Base-by-base conservation (phyloP, 2,113 vertebrate genomes). In the Oreamnos americanus region DNA sequence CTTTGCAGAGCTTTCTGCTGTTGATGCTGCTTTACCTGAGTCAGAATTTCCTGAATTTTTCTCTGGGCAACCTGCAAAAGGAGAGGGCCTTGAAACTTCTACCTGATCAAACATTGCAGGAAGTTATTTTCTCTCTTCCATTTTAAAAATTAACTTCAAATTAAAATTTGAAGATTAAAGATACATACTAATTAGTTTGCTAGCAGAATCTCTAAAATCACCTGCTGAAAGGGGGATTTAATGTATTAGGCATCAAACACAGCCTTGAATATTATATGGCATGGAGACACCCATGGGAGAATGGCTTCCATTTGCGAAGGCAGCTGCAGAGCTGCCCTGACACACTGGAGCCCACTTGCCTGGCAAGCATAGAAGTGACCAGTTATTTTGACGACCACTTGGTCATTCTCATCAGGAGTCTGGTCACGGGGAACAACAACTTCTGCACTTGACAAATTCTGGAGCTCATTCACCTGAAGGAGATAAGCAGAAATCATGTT, bases 291-390 rank as follows among this genome's bases (percentile, higher is more conserved):
- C 26, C 30, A 17, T 1, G 33, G 16, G 28, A 89, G 23, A 84
- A 30, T 11, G 57, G 30, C 62, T 91, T 87, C 47, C 55, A 23
- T 28, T 30, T 58, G 17, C 49, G 51, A 90, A 51, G 92, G 36
- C 43, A 87, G 58, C 45, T 51, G 8, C 23, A 87, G 47, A 36
- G 17, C 82, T 39, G 87, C 28, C 57, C 55, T 43, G 28, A 62
- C 26, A 51, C n/a, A 26, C 81, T 6, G 60, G 67, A 83, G 39
- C 71, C 81, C 30, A 98, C 98, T 97, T 98, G 99, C 99, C 99
- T 99, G 99, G 98, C 99, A 99, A 98, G 99, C 99, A 99, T 99
- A 99, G 99, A 99, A 99, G 98, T 99, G 99, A 97, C 99, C 99
- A 91, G 99, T 99, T 99, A 99, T 99, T 98, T 99, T 99, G 76